Percentiles rank a stretch among this genome's conserved stretches.
These are phyloP conservation scores for Steatocranus sp. DNA, from an alignment of 2,797 vertebrate species.

Conservation along the genomic window DNA sequence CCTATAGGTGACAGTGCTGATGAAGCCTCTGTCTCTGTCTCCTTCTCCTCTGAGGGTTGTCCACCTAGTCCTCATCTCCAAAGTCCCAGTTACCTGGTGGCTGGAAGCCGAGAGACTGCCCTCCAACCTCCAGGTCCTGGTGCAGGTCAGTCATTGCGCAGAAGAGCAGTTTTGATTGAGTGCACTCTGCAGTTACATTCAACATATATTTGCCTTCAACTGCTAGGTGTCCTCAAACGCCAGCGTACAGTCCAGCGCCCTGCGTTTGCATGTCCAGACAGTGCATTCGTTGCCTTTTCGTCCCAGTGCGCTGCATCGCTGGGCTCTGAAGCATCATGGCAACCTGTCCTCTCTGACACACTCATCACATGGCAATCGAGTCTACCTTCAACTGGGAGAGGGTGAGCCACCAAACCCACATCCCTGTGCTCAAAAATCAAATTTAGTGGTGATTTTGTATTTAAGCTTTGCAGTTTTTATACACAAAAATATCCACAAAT, in stretches of 20 bases:
- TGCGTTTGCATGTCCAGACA: conserved; percentile 28
- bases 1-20: conserved; percentile 66
- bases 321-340: conserved; percentile 66
- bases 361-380: conserved; percentile 51
- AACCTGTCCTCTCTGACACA: conserved; percentile 76
- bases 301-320: conserved; percentile 62
- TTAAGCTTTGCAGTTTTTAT: not conserved
- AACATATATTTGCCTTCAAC: not conserved
- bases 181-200: not conserved
- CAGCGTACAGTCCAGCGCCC: conserved; percentile 37
- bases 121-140: conserved; percentile 43
- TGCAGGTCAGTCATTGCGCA: conserved; percentile 58
- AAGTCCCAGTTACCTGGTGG: conserved; percentile 60
- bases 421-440: not conserved
- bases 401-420: conserved; percentile 51
- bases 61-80: conserved; percentile 75
- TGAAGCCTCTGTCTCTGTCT: conserved; percentile 58
- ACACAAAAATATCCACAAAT: not conserved
- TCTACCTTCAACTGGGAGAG: conserved; percentile 71
- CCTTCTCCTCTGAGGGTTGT: conserved; percentile 27
- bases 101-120: conserved; percentile 63
- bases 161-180: not conserved
- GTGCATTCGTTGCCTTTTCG: conserved; percentile 60
- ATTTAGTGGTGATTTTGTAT: not conserved
- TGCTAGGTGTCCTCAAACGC: conserved; percentile 66